A percentile compares a stretch with the other conserved stretches of the same genome.
These are phyloP conservation scores for Parazoanthus swiftii DNA, from an alignment of 92 coral and sea anemone genomes.

Conservation along the genomic window DNA sequence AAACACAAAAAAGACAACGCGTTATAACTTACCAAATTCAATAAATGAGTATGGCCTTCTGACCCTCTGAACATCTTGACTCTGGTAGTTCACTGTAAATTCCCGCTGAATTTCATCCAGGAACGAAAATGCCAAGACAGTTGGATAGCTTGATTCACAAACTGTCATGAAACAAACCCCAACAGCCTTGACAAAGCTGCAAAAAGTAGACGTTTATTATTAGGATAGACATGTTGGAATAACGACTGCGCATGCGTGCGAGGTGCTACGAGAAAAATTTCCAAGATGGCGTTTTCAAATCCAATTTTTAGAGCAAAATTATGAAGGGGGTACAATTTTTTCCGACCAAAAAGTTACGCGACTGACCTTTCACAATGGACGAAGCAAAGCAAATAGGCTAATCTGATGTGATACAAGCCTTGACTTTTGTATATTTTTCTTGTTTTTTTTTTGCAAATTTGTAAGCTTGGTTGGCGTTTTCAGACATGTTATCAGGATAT, in stretches of 20 bases:
- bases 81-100: slow-evolving; percentile 79
- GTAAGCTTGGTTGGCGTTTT: too few relatives aligned
- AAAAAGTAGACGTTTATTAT: background rate
- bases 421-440: too few relatives aligned
- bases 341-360: too few relatives aligned
- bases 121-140: slow-evolving; percentile 89
- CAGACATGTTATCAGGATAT: background rate
- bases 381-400: too few relatives aligned
- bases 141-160: slow-evolving; percentile 86
- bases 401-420: too few relatives aligned
- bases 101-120: slow-evolving; percentile 92
- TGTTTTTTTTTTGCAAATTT: too few relatives aligned
- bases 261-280: too few relatives aligned
- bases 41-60: slow-evolving; percentile 93
- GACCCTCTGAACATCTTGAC: slow-evolving; percentile 87
- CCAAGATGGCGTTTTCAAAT: too few relatives aligned
- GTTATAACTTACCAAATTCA: slow-evolving; percentile 82
- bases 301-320: too few relatives aligned
- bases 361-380: too few relatives aligned
- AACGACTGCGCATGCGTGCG: too few relatives aligned
- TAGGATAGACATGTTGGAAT: background rate
- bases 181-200: slow-evolving; percentile 86
- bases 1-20: background rate
- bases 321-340: too few relatives aligned
- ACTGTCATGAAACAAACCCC: slow-evolving; percentile 91